Base-by-base conservation (phyloP, 92 coral and sea anemone species). In the Isaurus tuberculatus region DNA sequence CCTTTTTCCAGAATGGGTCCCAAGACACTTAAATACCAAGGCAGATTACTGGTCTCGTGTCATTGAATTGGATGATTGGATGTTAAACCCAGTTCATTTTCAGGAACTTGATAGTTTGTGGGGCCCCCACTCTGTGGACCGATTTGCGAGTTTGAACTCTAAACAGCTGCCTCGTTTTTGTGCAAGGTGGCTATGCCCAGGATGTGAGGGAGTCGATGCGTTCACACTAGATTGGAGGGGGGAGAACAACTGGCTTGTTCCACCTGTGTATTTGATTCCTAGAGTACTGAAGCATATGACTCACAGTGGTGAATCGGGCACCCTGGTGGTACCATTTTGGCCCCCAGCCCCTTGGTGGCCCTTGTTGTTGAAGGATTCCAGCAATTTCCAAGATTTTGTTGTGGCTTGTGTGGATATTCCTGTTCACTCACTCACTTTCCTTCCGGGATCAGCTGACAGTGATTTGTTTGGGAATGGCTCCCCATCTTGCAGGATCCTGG, bases 341-440 rank as follows among this genome's bases (percentile, higher is more conserved):
- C 91, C 83, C 17, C 87, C 93, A n/a, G 93, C 93, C 33, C 87
- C 84, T 19, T 92, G 90, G 92, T 92, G 93, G 90, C 92, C 96
- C 36, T 85, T 92, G 32, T 82, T 85, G 4, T 26, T 92, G 34
- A 64, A 63, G 17, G 86, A 32, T 22, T 11, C 70, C 49, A 83
- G 88, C 29, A 30, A 60, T 37, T 90, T 88, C 87, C 75, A 83
- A 37, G 51, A 53, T 53, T 92, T 90, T 63, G 74, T 92, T 15
- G 80, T 33, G 60, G 74, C 25, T 57, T 53, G 82, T 49, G n/a
- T 73, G 44, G 74, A 83, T 34, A 26, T 92, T 28, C 73, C 46
- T 19, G 69, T 84, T 17, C 79, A 84, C 23, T 63, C 70, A 3
- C 80, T 81, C 4, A 70, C 82, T 31, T 91, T 91, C 33, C 15